Percentiles rank a stretch among this genome's conserved stretches.
phyloP scores from a whole-genome alignment of 2,113 vertebrate genomes.

The Tringa solitaria region DNA sequence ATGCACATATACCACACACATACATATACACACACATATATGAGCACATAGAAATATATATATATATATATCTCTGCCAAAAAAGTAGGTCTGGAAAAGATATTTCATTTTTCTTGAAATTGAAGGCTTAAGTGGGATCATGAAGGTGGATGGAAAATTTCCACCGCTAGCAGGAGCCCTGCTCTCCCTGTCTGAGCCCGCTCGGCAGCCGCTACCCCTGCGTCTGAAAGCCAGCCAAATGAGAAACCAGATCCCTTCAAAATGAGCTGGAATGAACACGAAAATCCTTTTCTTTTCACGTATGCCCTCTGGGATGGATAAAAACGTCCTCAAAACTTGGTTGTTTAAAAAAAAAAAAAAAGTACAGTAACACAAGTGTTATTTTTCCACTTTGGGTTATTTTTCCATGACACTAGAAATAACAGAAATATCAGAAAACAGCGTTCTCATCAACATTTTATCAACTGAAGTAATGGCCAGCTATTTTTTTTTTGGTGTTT shows the following conservation, averaged over 20 bases:
- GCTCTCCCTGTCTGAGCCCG: neutral
- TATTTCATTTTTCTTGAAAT: constrained; percentile 35
- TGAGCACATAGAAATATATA: neutral
- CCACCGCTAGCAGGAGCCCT: constrained; percentile 42
- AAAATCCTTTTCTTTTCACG: constrained; percentile 55
- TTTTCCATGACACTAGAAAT: neutral
- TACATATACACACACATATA: constrained; percentile 33
- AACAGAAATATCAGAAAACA: neutral
- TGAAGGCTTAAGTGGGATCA: constrained; percentile 57
- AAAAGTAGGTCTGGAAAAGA: neutral
- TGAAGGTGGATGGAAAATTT: neutral
- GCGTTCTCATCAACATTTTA: neutral
- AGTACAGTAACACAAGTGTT: neutral
- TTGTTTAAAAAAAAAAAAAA: neutral
- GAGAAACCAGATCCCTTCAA: constrained; percentile 61
- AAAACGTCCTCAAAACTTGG: constrained; percentile 11
- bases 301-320: constrained; percentile 38
- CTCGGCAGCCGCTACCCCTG: neutral
- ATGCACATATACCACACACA: neutral
- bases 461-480: neutral
- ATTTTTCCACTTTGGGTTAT: neutral
- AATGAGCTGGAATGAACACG: constrained; percentile 54
- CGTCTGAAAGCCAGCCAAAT: constrained; percentile 2
- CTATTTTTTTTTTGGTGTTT: neutral
- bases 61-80: neutral